Evolutionary conservation across 2,797 vertebrate genomes (phyloP).

Genomic region (Enteromius paludinosus): DNA sequence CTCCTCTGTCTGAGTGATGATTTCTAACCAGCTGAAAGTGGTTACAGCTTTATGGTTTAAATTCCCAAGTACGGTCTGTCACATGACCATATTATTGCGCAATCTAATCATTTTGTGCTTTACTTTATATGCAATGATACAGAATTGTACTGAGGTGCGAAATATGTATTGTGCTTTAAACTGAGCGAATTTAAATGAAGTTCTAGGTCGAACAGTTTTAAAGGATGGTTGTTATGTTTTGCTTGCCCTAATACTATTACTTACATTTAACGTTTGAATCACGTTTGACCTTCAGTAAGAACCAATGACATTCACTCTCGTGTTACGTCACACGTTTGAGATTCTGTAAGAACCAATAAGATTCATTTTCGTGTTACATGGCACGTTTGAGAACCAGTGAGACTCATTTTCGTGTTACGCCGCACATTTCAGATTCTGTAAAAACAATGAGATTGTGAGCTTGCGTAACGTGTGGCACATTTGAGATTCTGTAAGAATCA

Average conservation of each 20-base stretch:
- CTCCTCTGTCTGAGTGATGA: conserved; percentile 53
- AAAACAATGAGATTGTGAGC: no score
- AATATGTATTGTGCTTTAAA: neutral
- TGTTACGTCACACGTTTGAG: neutral
- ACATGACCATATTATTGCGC: neutral
- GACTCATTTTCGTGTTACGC: no score
- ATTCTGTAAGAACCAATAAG: neutral
- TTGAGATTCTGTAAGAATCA: no score
- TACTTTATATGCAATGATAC: neutral
- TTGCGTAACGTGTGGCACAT: no score
- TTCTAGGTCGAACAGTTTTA: neutral
- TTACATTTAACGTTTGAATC: neutral
- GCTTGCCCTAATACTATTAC: neutral
- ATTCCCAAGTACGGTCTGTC: conserved; percentile 18
- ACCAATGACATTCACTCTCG: neutral
- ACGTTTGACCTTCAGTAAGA: neutral
- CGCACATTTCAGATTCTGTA: no score
- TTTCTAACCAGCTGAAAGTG: conserved; percentile 51
- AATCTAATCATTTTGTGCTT: neutral
- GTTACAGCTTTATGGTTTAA: conserved; percentile 22
- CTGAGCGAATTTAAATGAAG: neutral
- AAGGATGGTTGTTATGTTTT: neutral
- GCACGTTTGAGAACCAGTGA: neutral
- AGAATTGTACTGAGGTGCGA: neutral
- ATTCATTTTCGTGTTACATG: neutral